phyloP scores from a whole-genome alignment of 2,113 vertebrate species.

The Oryctolagus cuniculus region mOryCun1.1 NC_091437.1:8081001-8081500 shows the following conservation, averaged over 20 bases:
- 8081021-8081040: not conserved
- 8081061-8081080: not conserved
- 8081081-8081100: not conserved
- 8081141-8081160: not conserved
- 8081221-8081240: not conserved
- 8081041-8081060: not conserved
- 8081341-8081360: not conserved
- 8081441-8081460: not conserved
- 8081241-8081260: constrained; percentile 6
- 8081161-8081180: not conserved
- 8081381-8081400: not conserved
- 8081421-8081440: not conserved
- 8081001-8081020: not conserved
- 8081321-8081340: not conserved
- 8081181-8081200: not conserved
- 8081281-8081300: not conserved
- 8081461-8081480: not conserved
- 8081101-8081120: not conserved
- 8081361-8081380: not conserved
- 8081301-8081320: not conserved
- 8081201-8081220: not conserved
- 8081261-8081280: not conserved
- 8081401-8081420: not conserved
- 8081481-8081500: not conserved
- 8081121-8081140: not conserved